Conservation (phyloP, 1,140 invertebrate species). For the Stenopsyche tienmushanensis region DNA sequence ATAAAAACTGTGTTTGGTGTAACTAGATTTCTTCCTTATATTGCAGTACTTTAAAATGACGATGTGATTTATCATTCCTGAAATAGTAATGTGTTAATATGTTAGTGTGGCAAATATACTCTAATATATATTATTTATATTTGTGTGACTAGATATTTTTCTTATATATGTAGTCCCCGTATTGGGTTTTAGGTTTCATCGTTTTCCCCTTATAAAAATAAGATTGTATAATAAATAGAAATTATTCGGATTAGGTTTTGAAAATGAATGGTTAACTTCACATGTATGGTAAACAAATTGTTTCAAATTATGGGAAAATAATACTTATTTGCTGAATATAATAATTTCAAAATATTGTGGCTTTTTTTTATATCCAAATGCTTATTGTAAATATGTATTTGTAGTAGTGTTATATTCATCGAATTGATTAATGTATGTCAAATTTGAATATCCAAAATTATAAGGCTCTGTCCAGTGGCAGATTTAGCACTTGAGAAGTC, state of each 20-base stretch:
- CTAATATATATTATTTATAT: constrained; percentile 33
- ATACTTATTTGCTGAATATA: constrained; percentile 25
- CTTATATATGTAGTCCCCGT: constrained; percentile 15
- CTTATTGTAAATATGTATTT: not conserved
- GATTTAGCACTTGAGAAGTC: no score
- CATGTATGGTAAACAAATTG: constrained; percentile 20
- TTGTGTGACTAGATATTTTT: constrained; percentile 33
- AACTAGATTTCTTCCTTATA: constrained; percentile 21
- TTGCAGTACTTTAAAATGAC: constrained; percentile 9
- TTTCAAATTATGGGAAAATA: not conserved
- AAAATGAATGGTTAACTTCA: constrained; percentile 27
- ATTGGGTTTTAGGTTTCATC: constrained; percentile 17
- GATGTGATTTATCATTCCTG: constrained; percentile 32
- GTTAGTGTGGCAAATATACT: constrained; percentile 27
- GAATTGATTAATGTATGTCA: not conserved
- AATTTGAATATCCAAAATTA: no score
- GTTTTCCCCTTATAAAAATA: constrained; percentile 7
- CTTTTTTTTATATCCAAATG: constrained; percentile 1
- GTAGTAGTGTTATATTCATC: not conserved
- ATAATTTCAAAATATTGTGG: constrained; percentile 6
- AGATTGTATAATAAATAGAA: constrained; percentile 17
- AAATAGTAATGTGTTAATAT: constrained; percentile 27
- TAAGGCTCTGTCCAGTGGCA: no score
- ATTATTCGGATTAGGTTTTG: constrained; percentile 20
- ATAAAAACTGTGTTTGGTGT: constrained; percentile 25